Evolutionary conservation across 2,113 vertebrate genomes (phyloP), one percentile per base, ranked within the genome.

Genomic region (Catharus fuscescens): DNA sequence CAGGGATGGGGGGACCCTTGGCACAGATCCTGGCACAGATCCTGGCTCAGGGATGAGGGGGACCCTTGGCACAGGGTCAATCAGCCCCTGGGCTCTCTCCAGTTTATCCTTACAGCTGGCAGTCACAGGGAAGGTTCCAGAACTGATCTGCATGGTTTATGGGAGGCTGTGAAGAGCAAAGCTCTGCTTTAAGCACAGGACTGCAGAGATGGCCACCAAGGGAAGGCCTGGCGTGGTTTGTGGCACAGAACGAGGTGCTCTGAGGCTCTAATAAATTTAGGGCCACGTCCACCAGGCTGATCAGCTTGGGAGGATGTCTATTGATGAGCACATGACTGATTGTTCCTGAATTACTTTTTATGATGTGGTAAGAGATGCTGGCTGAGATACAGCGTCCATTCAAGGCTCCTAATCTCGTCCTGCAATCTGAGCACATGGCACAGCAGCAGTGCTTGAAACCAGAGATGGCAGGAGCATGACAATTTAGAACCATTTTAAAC

Each of bases 371-470:
- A 44, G 80, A 67, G 77, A 25, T 23, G 61, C 70, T 47, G 90
- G 32, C 61, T 79, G 65, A 53, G 76, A 94, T 85, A 95, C 57
- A 64, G 80, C 0, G 0, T 11, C 71, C 93, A 95, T 91, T 93
- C 80, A 85, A 11, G 36, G 73, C 0, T 53, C 87, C 57, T 59
- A n/a, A 84, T 65, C 91, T 56, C 2, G 9, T 4, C n/a, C 71
- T 2, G 64, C 77, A 42, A 94, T 77, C 69, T 31, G 91, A 90
- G 93, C 96, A 87, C 66, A 28, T 53, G 92, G 80, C 66, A 42
- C 83, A 47, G 13, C 54, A 54, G 79, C 81, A 65, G 45, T 3
- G 6, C 71, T 79, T 24, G 25, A 57, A 74, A 64, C 24, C 66
- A 42, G 53, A 4, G 57, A 71, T 57, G 81, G 70, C 79, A 93